Evolutionary conservation across 2,888 invertebrate genomes (phyloP).

Genomic region (Nematopogon swammerdamellus): DNA sequence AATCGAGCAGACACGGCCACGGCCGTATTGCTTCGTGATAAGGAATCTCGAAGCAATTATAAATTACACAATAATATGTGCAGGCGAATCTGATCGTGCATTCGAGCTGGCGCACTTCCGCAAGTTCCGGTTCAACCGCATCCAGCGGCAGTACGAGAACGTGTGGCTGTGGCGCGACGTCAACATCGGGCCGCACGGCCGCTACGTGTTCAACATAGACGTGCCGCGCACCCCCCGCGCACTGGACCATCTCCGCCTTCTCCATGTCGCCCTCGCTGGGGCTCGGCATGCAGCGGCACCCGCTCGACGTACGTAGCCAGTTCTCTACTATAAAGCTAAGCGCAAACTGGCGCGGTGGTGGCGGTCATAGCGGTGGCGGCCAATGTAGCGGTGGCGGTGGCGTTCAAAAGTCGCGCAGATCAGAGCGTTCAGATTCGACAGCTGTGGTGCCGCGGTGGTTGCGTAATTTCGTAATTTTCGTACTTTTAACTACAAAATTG

Average conservation of each 20-base stretch:
- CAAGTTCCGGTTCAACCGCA: slow-evolving; percentile 81
- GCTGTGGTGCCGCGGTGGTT: no score
- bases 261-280: slow-evolving; percentile 85
- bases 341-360: no score
- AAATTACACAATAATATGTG: no score
- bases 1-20: no score
- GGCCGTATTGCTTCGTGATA: no score
- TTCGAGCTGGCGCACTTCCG: slow-evolving; percentile 72
- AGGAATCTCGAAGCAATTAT: no score
- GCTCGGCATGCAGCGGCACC: slow-evolving; percentile 79
- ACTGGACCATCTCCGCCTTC: slow-evolving; percentile 93
- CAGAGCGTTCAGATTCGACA: no score
- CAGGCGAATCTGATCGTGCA: slow-evolving; percentile 59
- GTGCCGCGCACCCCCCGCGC: slow-evolving; percentile 80
- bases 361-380: no score
- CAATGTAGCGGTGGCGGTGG: no score
- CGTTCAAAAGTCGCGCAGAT: no score
- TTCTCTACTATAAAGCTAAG: slow-evolving; percentile 90
- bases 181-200: slow-evolving; percentile 88
- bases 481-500: no score
- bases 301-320: slow-evolving; percentile 59
- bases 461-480: no score
- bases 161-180: slow-evolving; percentile 95
- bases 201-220: slow-evolving; percentile 80
- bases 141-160: slow-evolving; percentile 89